phyloP scores from a whole-genome alignment of 1,140 invertebrate genomes.

The Battus philenor region DNA sequence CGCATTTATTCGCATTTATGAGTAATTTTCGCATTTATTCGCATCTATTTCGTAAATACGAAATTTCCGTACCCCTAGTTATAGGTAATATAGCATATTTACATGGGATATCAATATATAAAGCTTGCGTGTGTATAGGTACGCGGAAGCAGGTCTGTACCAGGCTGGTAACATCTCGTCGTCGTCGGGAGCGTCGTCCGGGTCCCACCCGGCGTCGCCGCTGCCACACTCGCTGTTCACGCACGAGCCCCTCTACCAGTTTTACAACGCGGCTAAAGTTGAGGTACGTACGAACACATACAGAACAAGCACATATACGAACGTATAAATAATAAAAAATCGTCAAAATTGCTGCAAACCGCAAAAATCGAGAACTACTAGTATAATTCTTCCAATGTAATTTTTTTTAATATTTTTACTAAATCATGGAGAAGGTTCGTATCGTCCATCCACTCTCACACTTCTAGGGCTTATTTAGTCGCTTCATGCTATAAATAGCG shows the following conservation, averaged over 20 bases:
- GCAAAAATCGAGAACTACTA: background rate
- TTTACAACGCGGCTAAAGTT: constrained; percentile 88
- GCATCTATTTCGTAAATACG: too few relatives aligned
- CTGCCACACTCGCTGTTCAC: constrained; percentile 75
- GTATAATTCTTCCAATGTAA: background rate
- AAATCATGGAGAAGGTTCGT: too few relatives aligned
- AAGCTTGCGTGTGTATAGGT: constrained; percentile 77
- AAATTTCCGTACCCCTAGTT: too few relatives aligned
- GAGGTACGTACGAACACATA: constrained; percentile 80
- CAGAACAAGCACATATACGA: background rate
- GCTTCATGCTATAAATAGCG: too few relatives aligned
- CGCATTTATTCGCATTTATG: too few relatives aligned
- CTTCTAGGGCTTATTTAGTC: too few relatives aligned
- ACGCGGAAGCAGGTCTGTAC: constrained; percentile 79
- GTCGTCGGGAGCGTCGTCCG: constrained; percentile 71
- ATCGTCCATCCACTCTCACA: too few relatives aligned
- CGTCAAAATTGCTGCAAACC: background rate
- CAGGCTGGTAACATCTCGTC: constrained; percentile 74
- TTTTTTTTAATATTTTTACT: background rate
- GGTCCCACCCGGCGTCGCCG: constrained; percentile 65
- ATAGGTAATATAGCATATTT: too few relatives aligned
- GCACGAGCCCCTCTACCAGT: constrained; percentile 93
- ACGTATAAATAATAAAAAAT: background rate
- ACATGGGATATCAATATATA: too few relatives aligned
- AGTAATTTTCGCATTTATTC: too few relatives aligned